Conservation (phyloP, 2,797 vertebrate genomes). For the Glyptemys insculpta region DNA sequence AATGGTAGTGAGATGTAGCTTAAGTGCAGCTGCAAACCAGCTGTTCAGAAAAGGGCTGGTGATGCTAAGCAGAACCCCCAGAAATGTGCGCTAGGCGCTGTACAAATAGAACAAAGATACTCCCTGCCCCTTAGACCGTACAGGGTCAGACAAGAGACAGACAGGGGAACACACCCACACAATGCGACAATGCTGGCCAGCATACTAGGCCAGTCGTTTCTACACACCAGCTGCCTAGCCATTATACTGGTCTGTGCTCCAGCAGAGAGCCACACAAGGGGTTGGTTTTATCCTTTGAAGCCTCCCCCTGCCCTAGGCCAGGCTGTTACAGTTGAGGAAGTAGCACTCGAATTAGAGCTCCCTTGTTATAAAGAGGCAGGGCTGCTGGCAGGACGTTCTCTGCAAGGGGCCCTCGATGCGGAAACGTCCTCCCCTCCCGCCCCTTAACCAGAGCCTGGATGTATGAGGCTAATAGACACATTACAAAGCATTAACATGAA, state of each 20-base stretch:
- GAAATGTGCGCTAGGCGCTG: background rate
- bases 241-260: background rate
- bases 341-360: background rate
- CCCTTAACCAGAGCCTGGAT: background rate
- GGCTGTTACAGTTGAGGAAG: background rate
- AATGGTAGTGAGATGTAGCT: background rate
- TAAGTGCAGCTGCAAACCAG: background rate
- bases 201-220: background rate
- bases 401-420: fast-evolving
- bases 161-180: background rate
- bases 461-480: fast-evolving
- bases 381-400: background rate
- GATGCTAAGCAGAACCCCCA: background rate
- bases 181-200: background rate
- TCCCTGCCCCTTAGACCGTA: background rate
- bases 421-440: background rate
- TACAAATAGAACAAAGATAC: background rate
- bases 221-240: background rate
- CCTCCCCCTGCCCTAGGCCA: fast-evolving
- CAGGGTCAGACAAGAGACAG: background rate
- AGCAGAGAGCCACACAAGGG: background rate
- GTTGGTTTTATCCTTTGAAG: fast-evolving
- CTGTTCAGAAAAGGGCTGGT: background rate
- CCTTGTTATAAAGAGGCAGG: background rate
- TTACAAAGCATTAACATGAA: background rate